Base-by-base conservation (phyloP, 1,140 invertebrate genomes). In the Euwallacea similis region DNA sequence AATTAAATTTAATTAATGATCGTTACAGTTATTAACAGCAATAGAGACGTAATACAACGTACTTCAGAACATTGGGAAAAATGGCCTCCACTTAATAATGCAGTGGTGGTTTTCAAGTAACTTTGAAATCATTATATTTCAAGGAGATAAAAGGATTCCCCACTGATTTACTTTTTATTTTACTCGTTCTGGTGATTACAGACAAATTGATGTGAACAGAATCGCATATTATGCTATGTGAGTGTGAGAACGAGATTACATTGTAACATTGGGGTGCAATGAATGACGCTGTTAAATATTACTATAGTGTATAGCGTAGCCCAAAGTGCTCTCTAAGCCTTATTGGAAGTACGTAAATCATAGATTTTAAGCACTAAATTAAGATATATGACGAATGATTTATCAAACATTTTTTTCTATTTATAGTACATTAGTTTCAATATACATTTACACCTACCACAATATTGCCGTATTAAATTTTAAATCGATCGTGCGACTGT, bases 1-100 rank as follows among this genome's bases (percentile, higher is more conserved):
- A 55, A 66, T 41, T 66, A 33, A n/a, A 58, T 58, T 58, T 41
- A 58, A 58, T 58, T 16, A 33, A 58, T 16, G 13, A 58, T 16
- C 21, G 21, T 58, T 16, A 58, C 13, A 10, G 46, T 50, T 50
- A 50, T 50, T 50, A 50, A 50, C 13, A 13, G 46, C 13, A 50
- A 50, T 50, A 50, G 46, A 50, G 46, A 50, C 46, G 3, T 50
- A 50, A 11, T 50, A 50, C 13, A 50, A 10, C 13, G 46, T 13
- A 2, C 9, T 50, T 50, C 13, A 7, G 13, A 13, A 13, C 6
- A 13, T 33, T 4, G 21, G 21, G 1, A 33, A 33, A 33, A 33
- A 33, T 33, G 21, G 21, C 21, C 21, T 33, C 46, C 46, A 13
- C 13, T 11, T 50, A 50, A 13, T 11, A 13, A 50, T 50, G 46